Percentiles rank a stretch among this genome's conserved stretches.
These are phyloP conservation scores for Vulpes lagopus DNA, from an alignment of 2,113 vertebrate species.

Conservation along the genomic window DNA sequence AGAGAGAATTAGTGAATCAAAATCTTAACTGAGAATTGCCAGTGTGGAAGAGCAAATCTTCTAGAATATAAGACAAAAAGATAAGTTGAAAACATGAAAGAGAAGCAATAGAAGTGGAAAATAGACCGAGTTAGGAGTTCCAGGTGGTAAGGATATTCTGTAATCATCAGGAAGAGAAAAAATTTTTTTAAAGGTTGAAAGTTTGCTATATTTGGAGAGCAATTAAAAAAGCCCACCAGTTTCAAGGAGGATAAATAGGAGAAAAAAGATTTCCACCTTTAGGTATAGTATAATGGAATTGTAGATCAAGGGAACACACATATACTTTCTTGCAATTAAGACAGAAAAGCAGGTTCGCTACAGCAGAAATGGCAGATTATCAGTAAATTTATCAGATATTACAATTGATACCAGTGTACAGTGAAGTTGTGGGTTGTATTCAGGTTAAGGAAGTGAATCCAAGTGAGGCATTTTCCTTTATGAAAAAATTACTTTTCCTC, in stretches of 20 bases:
- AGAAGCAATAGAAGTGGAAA: neutral
- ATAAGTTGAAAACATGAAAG: constrained; percentile 11
- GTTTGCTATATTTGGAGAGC: constrained; percentile 18
- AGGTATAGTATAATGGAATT: neutral
- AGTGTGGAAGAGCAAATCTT: neutral
- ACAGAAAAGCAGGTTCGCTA: neutral
- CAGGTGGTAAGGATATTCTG: neutral
- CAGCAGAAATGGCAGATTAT: neutral
- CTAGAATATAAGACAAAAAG: constrained; percentile 2
- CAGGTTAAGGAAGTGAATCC: neutral
- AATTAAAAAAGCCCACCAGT: constrained; percentile 7
- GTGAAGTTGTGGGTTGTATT: neutral
- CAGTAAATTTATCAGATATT: neutral
- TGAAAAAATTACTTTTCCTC: neutral
- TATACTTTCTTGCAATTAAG: neutral
- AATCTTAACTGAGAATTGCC: constrained; percentile 4
- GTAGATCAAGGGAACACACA: neutral
- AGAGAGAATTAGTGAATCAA: constrained; percentile 31
- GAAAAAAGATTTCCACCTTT: neutral
- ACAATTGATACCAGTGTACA: neutral
- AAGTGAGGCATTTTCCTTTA: neutral
- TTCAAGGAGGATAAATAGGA: neutral
- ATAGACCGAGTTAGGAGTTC: neutral
- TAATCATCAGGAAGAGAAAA: neutral
- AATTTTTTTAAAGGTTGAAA: neutral